Conservation (phyloP, 2,797 vertebrate genomes). For the Eupleurogrammus muticus region DNA sequence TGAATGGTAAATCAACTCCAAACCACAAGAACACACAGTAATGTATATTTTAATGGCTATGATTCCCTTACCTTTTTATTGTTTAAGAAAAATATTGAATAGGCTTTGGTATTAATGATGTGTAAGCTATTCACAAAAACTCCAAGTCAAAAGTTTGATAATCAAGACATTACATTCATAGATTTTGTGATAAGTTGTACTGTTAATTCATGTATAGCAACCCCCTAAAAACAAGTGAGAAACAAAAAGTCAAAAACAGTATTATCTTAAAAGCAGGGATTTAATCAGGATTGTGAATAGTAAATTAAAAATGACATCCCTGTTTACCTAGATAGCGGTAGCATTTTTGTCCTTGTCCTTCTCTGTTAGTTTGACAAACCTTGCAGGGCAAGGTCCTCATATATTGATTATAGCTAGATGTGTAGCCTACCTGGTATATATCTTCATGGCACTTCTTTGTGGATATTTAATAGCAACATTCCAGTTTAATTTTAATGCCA, state of each 20-base stretch:
- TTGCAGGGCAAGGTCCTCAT: slow-evolving; percentile 83
- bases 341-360: slow-evolving; percentile 48
- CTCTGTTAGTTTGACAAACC: slow-evolving; percentile 69
- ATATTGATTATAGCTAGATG: slow-evolving; percentile 60
- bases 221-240: slow-evolving; percentile 35
- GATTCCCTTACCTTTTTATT: slow-evolving; percentile 40
- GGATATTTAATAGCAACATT: slow-evolving; percentile 70
- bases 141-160: slow-evolving; percentile 12
- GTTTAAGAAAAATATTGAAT: slow-evolving; percentile 29
- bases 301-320: slow-evolving; percentile 25
- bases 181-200: slow-evolving; percentile 36
- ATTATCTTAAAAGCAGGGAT: slow-evolving; percentile 68
- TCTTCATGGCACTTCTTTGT: slow-evolving; percentile 67
- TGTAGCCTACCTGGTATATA: slow-evolving; percentile 42
- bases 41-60: slow-evolving; percentile 41
- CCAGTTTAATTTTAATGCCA: slow-evolving; percentile 58
- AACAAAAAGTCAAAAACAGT: slow-evolving; percentile 70
- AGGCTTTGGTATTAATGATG: slow-evolving; percentile 46
- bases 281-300: slow-evolving; percentile 52
- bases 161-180: slow-evolving; percentile 28
- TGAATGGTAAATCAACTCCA: slow-evolving; percentile 39
- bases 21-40: slow-evolving; percentile 24
- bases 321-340: slow-evolving; percentile 46
- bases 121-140: slow-evolving; percentile 37
- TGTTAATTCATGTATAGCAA: slow-evolving; percentile 40